These are phyloP conservation scores for Hydrophis major DNA, from an alignment of 2,797 vertebrate species.

Conservation along the genomic window DNA sequence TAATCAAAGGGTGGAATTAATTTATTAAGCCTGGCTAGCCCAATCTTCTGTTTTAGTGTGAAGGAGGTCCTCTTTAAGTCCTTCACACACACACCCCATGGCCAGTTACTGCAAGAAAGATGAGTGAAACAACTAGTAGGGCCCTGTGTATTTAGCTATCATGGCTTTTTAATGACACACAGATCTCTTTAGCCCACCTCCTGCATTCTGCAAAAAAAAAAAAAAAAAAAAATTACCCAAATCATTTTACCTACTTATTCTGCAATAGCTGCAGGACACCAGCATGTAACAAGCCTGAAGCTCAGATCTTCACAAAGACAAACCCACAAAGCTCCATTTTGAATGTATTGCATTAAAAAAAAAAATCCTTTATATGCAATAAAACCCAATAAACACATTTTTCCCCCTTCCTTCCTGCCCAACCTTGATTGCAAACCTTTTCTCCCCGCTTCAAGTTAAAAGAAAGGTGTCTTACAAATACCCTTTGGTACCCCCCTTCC, in stretches of 20 bases:
- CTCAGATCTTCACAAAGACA: not conserved
- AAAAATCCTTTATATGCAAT: not conserved
- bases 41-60: not conserved
- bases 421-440: not conserved
- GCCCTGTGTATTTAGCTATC: not conserved
- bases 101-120: not conserved
- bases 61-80: not conserved
- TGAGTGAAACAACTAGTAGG: not conserved
- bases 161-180: not conserved
- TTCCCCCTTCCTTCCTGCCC: not conserved
- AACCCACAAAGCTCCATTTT: not conserved
- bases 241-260: not conserved
- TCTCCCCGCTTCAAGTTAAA: not conserved
- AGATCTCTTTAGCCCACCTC: not conserved
- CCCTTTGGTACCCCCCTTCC: not conserved
- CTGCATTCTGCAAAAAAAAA: not conserved
- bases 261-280: not conserved
- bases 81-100: not conserved
- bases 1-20: not conserved
- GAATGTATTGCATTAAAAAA: not conserved
- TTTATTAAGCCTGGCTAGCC: not conserved
- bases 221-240: not conserved
- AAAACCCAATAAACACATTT: not conserved
- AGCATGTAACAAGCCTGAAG: not conserved
- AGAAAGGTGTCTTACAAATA: not conserved